Conservation (phyloP, 2,888 invertebrate species). For the Hypselothyrea guttata region DNA sequence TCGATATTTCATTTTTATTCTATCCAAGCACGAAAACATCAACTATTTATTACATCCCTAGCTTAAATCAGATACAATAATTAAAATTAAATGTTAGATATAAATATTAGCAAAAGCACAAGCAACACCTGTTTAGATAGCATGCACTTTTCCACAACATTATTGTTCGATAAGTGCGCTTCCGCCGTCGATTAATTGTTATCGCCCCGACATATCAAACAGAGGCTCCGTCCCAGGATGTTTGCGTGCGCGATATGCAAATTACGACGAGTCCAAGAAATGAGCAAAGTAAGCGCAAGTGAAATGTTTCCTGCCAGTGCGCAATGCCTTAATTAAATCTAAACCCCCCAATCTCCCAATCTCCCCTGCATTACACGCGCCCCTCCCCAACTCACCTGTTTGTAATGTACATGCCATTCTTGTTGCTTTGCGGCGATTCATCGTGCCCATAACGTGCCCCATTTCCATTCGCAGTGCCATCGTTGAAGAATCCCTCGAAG, state of each 20-base stretch:
- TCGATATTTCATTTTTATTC: neutral
- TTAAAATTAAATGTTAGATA: neutral
- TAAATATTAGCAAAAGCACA: slow-evolving; percentile 15
- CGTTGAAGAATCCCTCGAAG: slow-evolving; percentile 89
- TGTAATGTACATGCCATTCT: slow-evolving; percentile 77
- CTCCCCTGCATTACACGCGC: slow-evolving; percentile 4
- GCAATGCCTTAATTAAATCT: slow-evolving; percentile 61
- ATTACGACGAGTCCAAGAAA: slow-evolving; percentile 52
- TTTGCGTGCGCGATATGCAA: slow-evolving; percentile 75
- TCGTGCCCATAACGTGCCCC: slow-evolving; percentile 41
- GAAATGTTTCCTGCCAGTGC: slow-evolving; percentile 70
- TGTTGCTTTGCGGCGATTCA: slow-evolving; percentile 57
- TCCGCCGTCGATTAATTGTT: slow-evolving; percentile 53
- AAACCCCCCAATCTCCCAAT: slow-evolving; percentile 14
- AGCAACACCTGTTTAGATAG: slow-evolving; percentile 47
- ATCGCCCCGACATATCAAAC: slow-evolving; percentile 27
- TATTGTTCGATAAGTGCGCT: slow-evolving; percentile 51
- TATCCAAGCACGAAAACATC: neutral
- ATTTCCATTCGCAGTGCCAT: slow-evolving; percentile 40
- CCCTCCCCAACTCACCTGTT: slow-evolving; percentile 75
- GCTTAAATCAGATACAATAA: neutral
- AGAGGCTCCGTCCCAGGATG: slow-evolving; percentile 39
- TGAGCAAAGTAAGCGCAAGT: slow-evolving; percentile 69
- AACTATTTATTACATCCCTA: too few species aligned
- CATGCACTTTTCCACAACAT: slow-evolving; percentile 28